These are phyloP conservation scores for Lipotes vexillifer DNA, from an alignment of 2,113 vertebrate species.

Conservation along the genomic window DNA sequence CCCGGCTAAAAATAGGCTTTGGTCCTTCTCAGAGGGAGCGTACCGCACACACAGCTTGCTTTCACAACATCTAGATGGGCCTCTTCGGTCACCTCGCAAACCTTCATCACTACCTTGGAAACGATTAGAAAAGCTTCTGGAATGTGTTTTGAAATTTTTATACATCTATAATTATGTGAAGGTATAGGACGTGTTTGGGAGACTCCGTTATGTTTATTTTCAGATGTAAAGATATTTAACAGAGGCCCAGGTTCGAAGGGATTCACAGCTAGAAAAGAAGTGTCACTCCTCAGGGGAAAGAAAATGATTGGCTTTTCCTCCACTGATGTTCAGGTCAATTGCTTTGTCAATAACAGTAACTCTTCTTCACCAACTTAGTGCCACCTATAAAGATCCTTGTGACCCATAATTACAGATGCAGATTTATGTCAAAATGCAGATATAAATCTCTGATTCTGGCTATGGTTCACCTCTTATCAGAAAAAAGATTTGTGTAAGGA, in stretches of 20 bases:
- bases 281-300: slow-evolving; percentile 27
- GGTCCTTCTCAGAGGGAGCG: not conserved
- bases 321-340: slow-evolving; percentile 72
- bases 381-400: slow-evolving; percentile 71
- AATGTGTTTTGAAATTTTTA: not conserved
- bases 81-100: not conserved
- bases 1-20: slow-evolving; percentile 41
- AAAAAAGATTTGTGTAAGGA: slow-evolving; percentile 58
- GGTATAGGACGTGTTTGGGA: not conserved
- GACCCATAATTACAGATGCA: slow-evolving; percentile 76
- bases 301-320: slow-evolving; percentile 69
- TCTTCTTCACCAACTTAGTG: slow-evolving; percentile 71
- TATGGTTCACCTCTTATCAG: slow-evolving; percentile 65
- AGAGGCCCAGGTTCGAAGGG: not conserved
- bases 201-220: slow-evolving; percentile 2
- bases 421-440: slow-evolving; percentile 71
- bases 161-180: not conserved
- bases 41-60: not conserved
- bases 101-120: not conserved
- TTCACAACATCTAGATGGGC: not conserved
- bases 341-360: slow-evolving; percentile 76
- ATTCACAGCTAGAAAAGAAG: slow-evolving; percentile 57
- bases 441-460: slow-evolving; percentile 63
- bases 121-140: not conserved
- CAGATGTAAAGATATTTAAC: not conserved